Evolutionary conservation across 2,888 invertebrate species (phyloP), one percentile per base, ranked within the genome.

Genomic region (Aethes cnicana): DNA sequence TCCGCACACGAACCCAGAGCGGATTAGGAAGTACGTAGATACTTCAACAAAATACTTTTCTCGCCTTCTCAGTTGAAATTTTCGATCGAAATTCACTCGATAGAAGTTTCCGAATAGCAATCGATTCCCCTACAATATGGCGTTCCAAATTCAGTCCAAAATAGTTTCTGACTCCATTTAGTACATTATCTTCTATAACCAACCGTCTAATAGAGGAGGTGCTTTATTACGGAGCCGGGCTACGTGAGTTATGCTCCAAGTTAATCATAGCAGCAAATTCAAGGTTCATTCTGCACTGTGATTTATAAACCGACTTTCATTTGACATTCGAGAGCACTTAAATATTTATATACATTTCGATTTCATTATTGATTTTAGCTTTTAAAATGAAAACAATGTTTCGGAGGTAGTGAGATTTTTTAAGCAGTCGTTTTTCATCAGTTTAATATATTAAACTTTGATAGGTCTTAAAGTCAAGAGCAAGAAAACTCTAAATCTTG

Each of bases 201-300:
- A 11, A 11, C 17, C 11, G 35, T 9, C 25, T 41, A 41, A 42
- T 42, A 42, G 42, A 47, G 12, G 21, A 8, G 28, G 26, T 28
- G 43, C 35, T 43, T 8, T 32, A 28, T 47, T 47, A 47, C 68
- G 75, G 73, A 77, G 73, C 69, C 66, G 64, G 64, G 65, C 57
- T 66, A 68, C 72, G 76, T 77, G 77, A 81, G 69, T 81, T 79
- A 81, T 77, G 71, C 74, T 66, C 67, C 59, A 74, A 72, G 74
- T 80, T 81, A 74, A 79, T 81, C 79, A 78, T 69, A 74, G 77
- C 79, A 78, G 25, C 23, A 25, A 39, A 39, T 39, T 39, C 23
- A 39, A 39, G 28, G 9, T 28, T 12, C 37, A 11, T 5, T 14
- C 16, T 39, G n/a, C 39, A 39, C 25, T 39, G n/a, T n/a, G 39